phyloP scores from a whole-genome alignment of 1,140 invertebrate genomes.

The Zelostemma sp. region DNA sequence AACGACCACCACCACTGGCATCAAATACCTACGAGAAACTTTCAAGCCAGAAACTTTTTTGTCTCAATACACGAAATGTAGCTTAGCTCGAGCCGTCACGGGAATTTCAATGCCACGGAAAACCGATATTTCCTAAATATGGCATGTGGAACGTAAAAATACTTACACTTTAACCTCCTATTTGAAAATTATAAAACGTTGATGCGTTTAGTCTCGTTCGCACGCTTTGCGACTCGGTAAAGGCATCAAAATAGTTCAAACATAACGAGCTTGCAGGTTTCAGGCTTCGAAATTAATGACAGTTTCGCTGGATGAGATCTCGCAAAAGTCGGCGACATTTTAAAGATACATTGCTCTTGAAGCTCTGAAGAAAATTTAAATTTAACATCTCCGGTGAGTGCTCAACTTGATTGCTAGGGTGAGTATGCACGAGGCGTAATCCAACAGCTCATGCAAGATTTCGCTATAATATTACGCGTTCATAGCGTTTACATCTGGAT shows the following conservation, averaged over 20 bases:
- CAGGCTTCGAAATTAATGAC: no score
- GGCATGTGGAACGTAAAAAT: background rate
- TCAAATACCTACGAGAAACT: conserved; percentile 7
- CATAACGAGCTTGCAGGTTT: no score
- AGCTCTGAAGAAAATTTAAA: background rate
- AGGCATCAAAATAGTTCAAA: no score
- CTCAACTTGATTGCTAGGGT: conserved; percentile 16
- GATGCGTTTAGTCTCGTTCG: no score
- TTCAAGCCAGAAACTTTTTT: conserved; percentile 9
- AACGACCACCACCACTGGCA: no score
- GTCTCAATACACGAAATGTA: conserved; percentile 19
- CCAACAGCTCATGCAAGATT: conserved; percentile 5
- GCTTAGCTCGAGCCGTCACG: conserved; percentile 11
- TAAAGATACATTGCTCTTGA: background rate
- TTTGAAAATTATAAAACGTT: no score
- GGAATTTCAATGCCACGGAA: conserved; percentile 9
- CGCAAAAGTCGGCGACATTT: background rate
- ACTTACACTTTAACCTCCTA: background rate
- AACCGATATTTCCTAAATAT: conserved; percentile 17
- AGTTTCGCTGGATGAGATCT: no score
- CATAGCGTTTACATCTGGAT: conserved; percentile 34
- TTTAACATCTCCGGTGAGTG: background rate
- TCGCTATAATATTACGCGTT: conserved; percentile 20
- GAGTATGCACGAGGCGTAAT: conserved; percentile 5
- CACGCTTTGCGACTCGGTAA: no score